phyloP scores from a whole-genome alignment of 92 coral and sea anemone species.

The Epizoanthus scotinus region DNA sequence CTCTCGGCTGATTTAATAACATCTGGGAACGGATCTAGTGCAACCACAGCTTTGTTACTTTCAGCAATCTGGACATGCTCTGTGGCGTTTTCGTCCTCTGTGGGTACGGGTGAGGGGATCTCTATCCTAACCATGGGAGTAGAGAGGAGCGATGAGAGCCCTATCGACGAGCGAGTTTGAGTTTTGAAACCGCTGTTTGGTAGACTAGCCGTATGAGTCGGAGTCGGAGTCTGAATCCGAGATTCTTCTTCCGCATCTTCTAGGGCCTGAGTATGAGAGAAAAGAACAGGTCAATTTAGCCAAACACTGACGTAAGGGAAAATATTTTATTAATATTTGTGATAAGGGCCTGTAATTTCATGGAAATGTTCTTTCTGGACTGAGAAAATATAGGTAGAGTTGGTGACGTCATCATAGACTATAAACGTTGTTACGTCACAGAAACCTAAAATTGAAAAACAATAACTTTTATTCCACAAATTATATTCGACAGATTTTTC shows the following conservation, averaged over 20 bases:
- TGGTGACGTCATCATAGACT: too few relatives aligned
- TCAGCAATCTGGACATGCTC: constrained; percentile 38
- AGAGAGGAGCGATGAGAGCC: constrained; percentile 69
- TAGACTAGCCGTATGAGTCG: constrained; percentile 29
- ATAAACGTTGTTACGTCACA: too few relatives aligned
- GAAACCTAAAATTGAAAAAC: too few relatives aligned
- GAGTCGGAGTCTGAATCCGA: constrained; percentile 26
- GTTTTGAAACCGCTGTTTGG: constrained; percentile 20
- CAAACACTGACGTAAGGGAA: too few relatives aligned
- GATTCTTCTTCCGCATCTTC: constrained; percentile 75
- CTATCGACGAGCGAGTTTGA: constrained; percentile 80
- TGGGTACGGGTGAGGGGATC: constrained; percentile 63
- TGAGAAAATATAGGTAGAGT: too few relatives aligned
- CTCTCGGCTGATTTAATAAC: constrained; percentile 96
- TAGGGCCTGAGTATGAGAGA: constrained; percentile 58
- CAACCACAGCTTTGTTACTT: constrained; percentile 52
- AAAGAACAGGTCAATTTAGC: not conserved
- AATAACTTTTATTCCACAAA: too few relatives aligned
- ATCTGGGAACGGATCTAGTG: constrained; percentile 95
- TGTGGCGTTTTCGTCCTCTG: constrained; percentile 39
- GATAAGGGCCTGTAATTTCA: too few relatives aligned
- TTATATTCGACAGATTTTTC: too few relatives aligned
- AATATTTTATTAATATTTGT: too few relatives aligned
- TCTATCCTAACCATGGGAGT: constrained; percentile 81
- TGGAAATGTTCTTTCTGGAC: too few relatives aligned